These are phyloP conservation scores for Callipepla squamata DNA, from an alignment of 2,113 vertebrate species.

Conservation along the genomic window DNA sequence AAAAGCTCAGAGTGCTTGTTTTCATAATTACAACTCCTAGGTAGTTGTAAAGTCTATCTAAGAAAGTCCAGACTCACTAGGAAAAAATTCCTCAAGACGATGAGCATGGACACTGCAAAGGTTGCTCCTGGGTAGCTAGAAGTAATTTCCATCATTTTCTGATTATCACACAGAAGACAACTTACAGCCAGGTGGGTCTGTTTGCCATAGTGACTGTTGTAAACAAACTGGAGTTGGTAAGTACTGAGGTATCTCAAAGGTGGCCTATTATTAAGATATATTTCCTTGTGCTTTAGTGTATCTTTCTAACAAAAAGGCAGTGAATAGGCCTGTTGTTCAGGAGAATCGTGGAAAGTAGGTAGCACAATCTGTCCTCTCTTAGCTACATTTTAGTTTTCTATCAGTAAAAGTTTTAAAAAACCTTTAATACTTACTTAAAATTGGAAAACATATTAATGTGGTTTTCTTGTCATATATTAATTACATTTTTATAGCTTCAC, in stretches of 20 bases:
- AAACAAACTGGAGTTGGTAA: background rate
- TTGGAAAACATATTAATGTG: background rate
- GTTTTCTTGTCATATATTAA: background rate
- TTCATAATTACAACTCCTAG: background rate
- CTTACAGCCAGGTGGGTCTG: background rate
- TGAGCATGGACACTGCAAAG: background rate
- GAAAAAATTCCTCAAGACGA: background rate
- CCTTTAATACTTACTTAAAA: background rate
- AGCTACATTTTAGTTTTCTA: background rate
- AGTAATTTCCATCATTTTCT: background rate
- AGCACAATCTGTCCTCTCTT: background rate
- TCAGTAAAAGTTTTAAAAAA: background rate
- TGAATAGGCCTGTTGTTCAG: background rate
- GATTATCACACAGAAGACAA: background rate
- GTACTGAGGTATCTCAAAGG: background rate
- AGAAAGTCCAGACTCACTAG: background rate
- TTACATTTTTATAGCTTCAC: background rate
- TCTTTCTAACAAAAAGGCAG: background rate
- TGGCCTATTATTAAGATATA: background rate
- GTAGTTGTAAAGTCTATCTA: background rate
- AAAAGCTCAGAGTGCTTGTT: background rate
- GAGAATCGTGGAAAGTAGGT: background rate
- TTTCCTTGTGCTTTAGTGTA: background rate
- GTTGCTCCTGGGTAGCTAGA: background rate
- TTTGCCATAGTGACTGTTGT: background rate